Base-by-base conservation (phyloP, 2,888 invertebrate genomes). In the Cactoblastis cactorum region DNA sequence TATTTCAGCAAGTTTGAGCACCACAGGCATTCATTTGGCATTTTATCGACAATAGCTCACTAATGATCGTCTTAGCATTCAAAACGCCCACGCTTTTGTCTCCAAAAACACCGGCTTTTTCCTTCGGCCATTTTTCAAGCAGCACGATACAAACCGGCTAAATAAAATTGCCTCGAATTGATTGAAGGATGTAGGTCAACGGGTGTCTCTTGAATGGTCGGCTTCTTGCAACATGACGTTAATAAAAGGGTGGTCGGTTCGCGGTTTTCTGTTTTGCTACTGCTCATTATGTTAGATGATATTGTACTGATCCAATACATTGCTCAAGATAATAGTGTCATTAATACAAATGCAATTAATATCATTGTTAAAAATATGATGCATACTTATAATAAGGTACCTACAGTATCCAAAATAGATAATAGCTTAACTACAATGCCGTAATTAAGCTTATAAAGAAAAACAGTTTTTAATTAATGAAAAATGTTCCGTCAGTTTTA, bases 21-120 rank as follows among this genome's bases (percentile, higher is more conserved):
- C 51, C 83, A 54, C 67, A 54, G 72, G 41, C 62, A 67, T 43
- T 43, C 60, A 61, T 69, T 70, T 74, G 78, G 76, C 79, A 77
- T 80, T 81, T 74, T 12, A 33, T 67, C 71, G 67, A 82, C 88
- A 89, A 89, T 84, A 70, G 80, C 59, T 39, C 62, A 60, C 85
- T 89, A 88, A 89, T 88, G 88, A 87, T 81, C 73, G 76, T 80
- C 80, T 84, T 86, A 86, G 72, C 87, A 87, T 87, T 87, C 83
- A 83, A 76, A 78, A 83, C 82, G 77, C 85, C 87, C 80, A 83
- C 87, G 80, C 72, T 79, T 83, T 88, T 88, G 88, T 89, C 85
- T 88, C 83, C 84, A 55, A 77, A 76, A 83, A 80, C 72, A 65
- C 62, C 50, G 59, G 69, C 71, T 80, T 87, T 85, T 87, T 82